Conservation (phyloP, 2,888 invertebrate species). For the Arenicola marina region DNA sequence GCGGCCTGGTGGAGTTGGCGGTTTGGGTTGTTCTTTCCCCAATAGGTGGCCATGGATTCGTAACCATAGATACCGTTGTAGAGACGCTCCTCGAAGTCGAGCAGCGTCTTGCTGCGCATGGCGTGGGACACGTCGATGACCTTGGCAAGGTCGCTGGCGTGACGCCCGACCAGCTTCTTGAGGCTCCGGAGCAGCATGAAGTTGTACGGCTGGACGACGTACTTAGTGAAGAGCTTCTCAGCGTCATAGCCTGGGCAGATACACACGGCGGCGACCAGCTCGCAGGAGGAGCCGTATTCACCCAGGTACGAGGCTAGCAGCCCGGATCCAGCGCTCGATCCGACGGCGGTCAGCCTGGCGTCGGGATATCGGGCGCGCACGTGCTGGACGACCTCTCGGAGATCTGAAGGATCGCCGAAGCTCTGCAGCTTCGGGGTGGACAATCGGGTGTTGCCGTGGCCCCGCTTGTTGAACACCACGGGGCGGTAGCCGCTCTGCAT, state of each 20-base stretch:
- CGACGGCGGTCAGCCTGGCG: constrained; percentile 42
- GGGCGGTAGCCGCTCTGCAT: constrained; percentile 42
- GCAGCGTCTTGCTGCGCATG: constrained; percentile 38
- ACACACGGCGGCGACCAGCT: constrained; percentile 44
- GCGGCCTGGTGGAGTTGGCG: constrained; percentile 55
- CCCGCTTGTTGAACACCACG: constrained; percentile 50
- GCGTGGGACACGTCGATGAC: constrained; percentile 41
- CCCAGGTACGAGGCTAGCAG: constrained; percentile 52
- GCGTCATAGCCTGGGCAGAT: constrained; percentile 50
- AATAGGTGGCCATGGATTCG: constrained; percentile 43
- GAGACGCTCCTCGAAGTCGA: constrained; percentile 44
- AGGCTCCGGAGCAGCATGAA: constrained; percentile 38
- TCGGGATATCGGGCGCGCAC: constrained; percentile 39
- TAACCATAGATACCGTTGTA: constrained; percentile 43
- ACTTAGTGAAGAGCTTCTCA: constrained; percentile 15
- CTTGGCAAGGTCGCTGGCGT: constrained; percentile 40
- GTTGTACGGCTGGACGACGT: constrained; percentile 42
- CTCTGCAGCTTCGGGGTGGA: constrained; percentile 48
- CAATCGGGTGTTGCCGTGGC: constrained; percentile 43
- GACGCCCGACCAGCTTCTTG: constrained; percentile 39
- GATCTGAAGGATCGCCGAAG: constrained; percentile 49
- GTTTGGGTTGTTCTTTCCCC: constrained; percentile 53
- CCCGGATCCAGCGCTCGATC: constrained; percentile 46
- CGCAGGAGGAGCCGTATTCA: constrained; percentile 49
- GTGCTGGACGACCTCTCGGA: constrained; percentile 48